Base-by-base conservation (phyloP, 2,888 invertebrate genomes). In the Andricus quercusramuli region DNA sequence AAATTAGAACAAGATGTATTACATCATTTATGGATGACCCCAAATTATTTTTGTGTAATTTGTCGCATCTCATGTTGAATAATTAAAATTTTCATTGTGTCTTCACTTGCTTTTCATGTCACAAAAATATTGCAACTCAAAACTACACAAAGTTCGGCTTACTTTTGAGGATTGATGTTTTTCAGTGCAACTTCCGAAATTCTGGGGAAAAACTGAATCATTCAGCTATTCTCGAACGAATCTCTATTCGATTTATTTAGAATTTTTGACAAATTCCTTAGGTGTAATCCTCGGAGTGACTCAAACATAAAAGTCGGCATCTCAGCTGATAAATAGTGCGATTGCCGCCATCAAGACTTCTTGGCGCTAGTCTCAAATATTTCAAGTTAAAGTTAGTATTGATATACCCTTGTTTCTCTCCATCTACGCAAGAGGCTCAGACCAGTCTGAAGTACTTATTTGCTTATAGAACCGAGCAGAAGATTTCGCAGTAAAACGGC, bases 401-500 rank as follows among this genome's bases (percentile, higher is more conserved):
- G 41, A 66, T 44, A 68, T 68, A 68, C 68, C 68, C 68, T 68
- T 68, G 68, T 68, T 68, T 68, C 44, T 44, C 4, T 44, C 13
- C 32, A 29, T 74, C 74, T 51, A 37, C 51, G 51, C 51, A 56
- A 74, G 56, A 74, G 25, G 29, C 51, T 74, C 51, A 62, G 51
- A 74, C 74, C 32, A 74, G 74, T 74, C 51, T 70, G 74, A 74
- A 29, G 70, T 51, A 56, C 74, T 32, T 74, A 74, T 74, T 74
- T 74, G 74, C 74, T 74, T 29, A 74, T 51, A 32, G 51, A 32
- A 51, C 25, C 20, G 51, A 56, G 51, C 25, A 56, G 25, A 74
- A 74, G 74, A 74, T 74, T 74, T 74, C 74, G 47, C 74, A 74
- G 56, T 74, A 74, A 74, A 74, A 74, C 51, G 32, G n/a, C 51